Evolutionary conservation across 2,888 invertebrate genomes (phyloP).

Genomic region (Aleiodes testaceus): DNA sequence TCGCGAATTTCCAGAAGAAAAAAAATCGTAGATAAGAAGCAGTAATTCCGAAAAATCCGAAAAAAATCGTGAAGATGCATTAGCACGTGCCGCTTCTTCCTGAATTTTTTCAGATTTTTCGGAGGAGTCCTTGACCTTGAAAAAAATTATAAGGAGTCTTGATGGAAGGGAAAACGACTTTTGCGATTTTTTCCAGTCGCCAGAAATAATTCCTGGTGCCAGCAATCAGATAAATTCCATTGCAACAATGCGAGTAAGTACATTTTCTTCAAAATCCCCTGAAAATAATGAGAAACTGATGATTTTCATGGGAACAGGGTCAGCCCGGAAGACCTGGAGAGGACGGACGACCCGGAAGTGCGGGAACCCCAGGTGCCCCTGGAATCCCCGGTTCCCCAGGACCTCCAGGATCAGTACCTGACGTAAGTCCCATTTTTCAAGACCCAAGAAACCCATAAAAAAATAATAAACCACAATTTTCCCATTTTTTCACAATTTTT

Average conservation of each 20-base stretch:
- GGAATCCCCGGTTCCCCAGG: constrained; percentile 78
- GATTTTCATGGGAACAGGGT: constrained; percentile 66
- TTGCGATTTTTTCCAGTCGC: constrained; percentile 56
- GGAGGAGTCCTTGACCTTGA: too few relatives aligned
- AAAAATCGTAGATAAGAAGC: not conserved
- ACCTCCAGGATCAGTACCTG: constrained; percentile 82
- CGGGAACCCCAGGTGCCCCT: constrained; percentile 79
- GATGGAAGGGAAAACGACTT: too few relatives aligned
- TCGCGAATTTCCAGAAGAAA: too few relatives aligned
- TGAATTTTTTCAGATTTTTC: too few relatives aligned
- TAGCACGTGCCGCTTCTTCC: not conserved
- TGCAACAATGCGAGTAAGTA: constrained; percentile 69
- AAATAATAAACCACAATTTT: too few relatives aligned
- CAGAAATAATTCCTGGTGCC: constrained; percentile 62
- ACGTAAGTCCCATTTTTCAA: constrained; percentile 73
- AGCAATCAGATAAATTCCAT: constrained; percentile 62
- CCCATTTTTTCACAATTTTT: too few relatives aligned
- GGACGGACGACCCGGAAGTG: constrained; percentile 76
- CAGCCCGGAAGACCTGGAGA: constrained; percentile 75
- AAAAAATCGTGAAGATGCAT: not conserved
- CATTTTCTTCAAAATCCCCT: not conserved
- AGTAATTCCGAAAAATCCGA: not conserved
- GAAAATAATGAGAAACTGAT: too few relatives aligned
- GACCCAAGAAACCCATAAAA: too few relatives aligned
- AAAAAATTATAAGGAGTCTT: too few relatives aligned